Evolutionary conservation across 2,797 vertebrate genomes (phyloP), one percentile per base, ranked within the genome.

Genomic region (Decapterus maruadsi): DNA sequence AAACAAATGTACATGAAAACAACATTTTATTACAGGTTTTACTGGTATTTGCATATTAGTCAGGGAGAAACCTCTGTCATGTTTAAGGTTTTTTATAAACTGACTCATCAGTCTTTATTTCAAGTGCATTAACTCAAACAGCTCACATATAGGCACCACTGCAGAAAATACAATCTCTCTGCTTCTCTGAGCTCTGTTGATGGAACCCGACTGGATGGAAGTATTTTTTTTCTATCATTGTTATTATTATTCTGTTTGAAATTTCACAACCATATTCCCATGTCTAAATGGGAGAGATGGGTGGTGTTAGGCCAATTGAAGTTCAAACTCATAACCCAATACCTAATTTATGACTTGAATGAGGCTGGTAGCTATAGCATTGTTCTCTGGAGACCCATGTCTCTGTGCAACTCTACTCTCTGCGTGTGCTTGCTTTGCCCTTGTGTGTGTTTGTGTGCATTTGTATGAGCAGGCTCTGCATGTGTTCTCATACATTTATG

Each of bases 311-410:
- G 72, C 61, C 61, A 61, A 79, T 68, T 70, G 16, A 75, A 85
- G 77, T 83, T 79, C 70, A 80, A 70, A 68, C 60, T 65, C 69
- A 62, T 67, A 75, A 72, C 66, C 56, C 69, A 34, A n/a, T 66
- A 22, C 45, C 36, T 87, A 77, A 78, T 78, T 50, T 54, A 13
- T 72, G 59, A 62, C 63, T 75, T 45, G 20, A 72, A 53, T 20
- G 38, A 68, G 26, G 36, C 69, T 87, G 80, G 51, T 59, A 77
- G 56, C 42, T 73, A 46, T 12, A 56, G 55, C 73, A 72, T 57
- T 51, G 53, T 63, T 75, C 54, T 77, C 56, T 80, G 50, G 57
- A 65, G 71, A 78, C 68, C 45, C 26, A 42, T 40, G 61, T 68
- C 16, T 59, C 66, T 64, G 9, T 78, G 45, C 22, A 72, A 8